Percentiles rank a stretch among this genome's conserved stretches.
Conservation (phyloP, 2,113 vertebrate genomes). For the Cacatua alba region DNA sequence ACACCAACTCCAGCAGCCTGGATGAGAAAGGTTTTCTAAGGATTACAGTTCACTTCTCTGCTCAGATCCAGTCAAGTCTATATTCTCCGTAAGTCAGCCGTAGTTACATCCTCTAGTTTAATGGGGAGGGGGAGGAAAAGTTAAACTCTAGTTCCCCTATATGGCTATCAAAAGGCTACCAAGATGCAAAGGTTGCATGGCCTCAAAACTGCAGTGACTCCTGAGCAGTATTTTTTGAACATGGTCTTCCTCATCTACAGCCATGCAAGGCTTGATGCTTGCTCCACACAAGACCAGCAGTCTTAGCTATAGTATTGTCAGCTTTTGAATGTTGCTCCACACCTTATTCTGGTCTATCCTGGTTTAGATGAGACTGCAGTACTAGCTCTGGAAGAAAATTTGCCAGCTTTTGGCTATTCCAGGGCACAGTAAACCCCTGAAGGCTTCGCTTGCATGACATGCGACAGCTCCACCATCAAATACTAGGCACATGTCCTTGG, state of each 20-base stretch:
- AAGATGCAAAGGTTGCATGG: not conserved
- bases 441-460: not conserved
- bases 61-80: not conserved
- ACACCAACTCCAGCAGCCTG: not conserved
- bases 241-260: not conserved
- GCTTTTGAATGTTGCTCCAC: not conserved
- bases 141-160: not conserved
- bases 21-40: not conserved
- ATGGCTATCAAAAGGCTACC: not conserved
- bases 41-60: not conserved
- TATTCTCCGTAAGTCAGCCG: not conserved
- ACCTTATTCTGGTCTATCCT: not conserved
- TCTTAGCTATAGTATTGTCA: not conserved
- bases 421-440: not conserved
- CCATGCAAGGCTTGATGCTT: not conserved
- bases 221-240: not conserved
- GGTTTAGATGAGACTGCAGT: not conserved
- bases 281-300: not conserved
- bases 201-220: not conserved
- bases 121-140: fast-evolving
- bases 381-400: not conserved
- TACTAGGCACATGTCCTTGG: not conserved
- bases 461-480: not conserved
- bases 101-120: not conserved
- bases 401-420: not conserved